Evolutionary conservation across 1,140 invertebrate genomes (phyloP), one percentile per base, ranked within the genome.

Genomic region (Drosophila punjabiensis): DNA sequence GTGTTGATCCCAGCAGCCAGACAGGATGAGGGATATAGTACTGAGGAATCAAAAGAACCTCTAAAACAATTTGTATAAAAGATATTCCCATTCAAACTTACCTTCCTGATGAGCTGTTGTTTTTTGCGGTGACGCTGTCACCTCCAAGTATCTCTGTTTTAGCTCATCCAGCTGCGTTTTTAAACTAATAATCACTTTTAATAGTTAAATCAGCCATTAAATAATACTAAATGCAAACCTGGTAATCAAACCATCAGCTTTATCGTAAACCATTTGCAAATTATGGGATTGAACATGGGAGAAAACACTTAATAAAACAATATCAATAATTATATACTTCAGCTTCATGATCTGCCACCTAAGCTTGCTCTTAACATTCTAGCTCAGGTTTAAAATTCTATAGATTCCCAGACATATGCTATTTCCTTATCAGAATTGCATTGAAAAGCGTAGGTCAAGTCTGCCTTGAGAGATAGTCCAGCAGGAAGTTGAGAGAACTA

Each of bases 1-100:
- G 48, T 55, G 20, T 89, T 88, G 18, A 81, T 84, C 20, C 63
- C 61, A 13, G 84, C 85, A 20, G 85, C 84, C 45, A 88, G 39
- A 32, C 84, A 88, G n/a, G 84, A 88, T 0, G 85, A 76, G 0
- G 84, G 85, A 71, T 81, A 63, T 55, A 43, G 3, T 5, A 18
- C 59, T 48, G 0, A 4, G 8, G 11, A 2, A 18, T 32, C 0
- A 8, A 3, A 20, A 7, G 13, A 20, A 18, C 4, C 0, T 9
- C 4, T 0, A 7, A 37, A 6, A 33, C 6, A 8, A 14, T 16
- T 28, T 5, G 0, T 28, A 11, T 39, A 20, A 5, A 4, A 24
- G 5, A 3, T 6, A 24, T 13, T 14, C 14, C 7, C 0, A 28
- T 28, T 13, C 14, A 11, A 53, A 33, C 64, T 69, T 37, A 69